phyloP scores from a whole-genome alignment of 2,888 invertebrate genomes.

The Brenthis ino region DNA sequence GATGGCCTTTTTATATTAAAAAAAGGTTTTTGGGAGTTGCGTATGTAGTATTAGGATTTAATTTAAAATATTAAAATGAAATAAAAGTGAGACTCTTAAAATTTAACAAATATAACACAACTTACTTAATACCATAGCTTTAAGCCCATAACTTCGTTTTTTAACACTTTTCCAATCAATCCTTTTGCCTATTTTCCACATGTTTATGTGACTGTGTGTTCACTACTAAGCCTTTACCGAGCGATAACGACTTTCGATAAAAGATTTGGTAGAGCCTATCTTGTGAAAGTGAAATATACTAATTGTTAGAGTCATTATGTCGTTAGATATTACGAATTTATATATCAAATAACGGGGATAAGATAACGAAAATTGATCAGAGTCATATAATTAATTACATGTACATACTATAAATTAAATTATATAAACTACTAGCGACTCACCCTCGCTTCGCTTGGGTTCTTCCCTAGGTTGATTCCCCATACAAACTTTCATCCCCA shows the following conservation, averaged over 20 bases:
- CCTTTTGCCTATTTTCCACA: conserved; percentile 45
- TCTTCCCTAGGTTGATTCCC: too few relatives aligned
- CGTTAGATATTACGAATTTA: conserved; percentile 8
- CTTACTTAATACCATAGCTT: conserved; percentile 60
- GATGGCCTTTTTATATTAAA: too few relatives aligned
- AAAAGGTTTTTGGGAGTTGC: too few relatives aligned
- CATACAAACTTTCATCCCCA: too few relatives aligned
- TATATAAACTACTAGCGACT: too few relatives aligned
- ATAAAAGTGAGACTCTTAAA: too few relatives aligned
- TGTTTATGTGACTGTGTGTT: conserved; percentile 19
- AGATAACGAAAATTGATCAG: conserved; percentile 19
- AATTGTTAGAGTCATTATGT: conserved; percentile 37
- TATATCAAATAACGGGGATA: conserved; percentile 26
- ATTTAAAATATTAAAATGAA: too few relatives aligned
- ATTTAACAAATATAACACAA: conserved; percentile 23
- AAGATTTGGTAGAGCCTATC: conserved; percentile 25
- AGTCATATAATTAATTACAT: neutral
- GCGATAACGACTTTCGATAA: conserved; percentile 24
- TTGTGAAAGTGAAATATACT: conserved; percentile 22
- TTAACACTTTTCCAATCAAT: conserved; percentile 55
- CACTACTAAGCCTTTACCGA: conserved; percentile 15
- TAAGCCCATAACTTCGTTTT: conserved; percentile 46
- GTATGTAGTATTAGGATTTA: too few relatives aligned
- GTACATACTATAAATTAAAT: too few relatives aligned
- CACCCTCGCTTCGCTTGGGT: too few relatives aligned